Percentiles rank a stretch among this genome's conserved stretches.
phyloP scores from a whole-genome alignment of 1,140 invertebrate species.

The Harlomillsia oculata region DNA sequence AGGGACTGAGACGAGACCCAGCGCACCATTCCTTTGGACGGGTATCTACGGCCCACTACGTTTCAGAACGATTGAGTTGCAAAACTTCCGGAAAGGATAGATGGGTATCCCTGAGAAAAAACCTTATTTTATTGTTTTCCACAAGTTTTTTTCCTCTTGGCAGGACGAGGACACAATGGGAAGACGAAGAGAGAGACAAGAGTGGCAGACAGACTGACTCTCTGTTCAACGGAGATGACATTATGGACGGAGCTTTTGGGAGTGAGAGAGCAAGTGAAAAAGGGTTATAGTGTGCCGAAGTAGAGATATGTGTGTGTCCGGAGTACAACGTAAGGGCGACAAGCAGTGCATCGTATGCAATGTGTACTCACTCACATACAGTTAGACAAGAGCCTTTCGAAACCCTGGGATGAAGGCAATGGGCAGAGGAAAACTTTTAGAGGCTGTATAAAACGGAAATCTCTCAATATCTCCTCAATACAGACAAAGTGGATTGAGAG shows the following conservation, averaged over 20 bases:
- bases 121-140: constrained; percentile 27
- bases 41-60: constrained; percentile 12
- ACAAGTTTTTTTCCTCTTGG: constrained; percentile 24
- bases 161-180: constrained; percentile 15
- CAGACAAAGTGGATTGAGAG: constrained; percentile 28
- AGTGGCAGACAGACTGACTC: constrained; percentile 9
- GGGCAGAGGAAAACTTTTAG: constrained; percentile 20
- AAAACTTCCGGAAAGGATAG: constrained; percentile 30
- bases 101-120: constrained; percentile 21
- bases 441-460: constrained; percentile 29
- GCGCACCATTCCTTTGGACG: neutral
- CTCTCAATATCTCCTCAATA: constrained; percentile 29
- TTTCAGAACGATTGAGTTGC: constrained; percentile 27
- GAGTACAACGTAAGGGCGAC: neutral
- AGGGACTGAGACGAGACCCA: constrained; percentile 9
- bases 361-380: neutral
- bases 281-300: constrained; percentile 10
- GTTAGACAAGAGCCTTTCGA: neutral
- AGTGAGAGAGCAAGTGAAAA: constrained; percentile 14
- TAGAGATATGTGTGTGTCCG: constrained; percentile 8
- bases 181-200: constrained; percentile 8
- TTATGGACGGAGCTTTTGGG: constrained; percentile 7
- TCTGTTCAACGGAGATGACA: constrained; percentile 13
- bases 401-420: constrained; percentile 11
- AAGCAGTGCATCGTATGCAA: neutral